phyloP scores from a whole-genome alignment of 2,113 vertebrate genomes.

The Sinocyclocheilus anshuiensis region DNA sequence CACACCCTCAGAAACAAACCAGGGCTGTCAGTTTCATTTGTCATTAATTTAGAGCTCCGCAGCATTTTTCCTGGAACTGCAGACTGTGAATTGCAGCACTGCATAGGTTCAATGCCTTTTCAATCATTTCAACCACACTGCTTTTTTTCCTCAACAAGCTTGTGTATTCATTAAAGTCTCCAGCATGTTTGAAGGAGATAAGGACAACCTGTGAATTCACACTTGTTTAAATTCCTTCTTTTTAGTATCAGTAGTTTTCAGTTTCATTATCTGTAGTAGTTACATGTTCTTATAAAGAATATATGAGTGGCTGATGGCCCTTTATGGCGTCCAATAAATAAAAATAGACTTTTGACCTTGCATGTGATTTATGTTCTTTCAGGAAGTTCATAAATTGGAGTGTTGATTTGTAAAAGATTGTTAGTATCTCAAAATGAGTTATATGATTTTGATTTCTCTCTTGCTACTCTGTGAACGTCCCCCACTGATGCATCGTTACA shows the following conservation, averaged over 20 bases:
- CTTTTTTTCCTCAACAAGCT: neutral
- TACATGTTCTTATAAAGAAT: no score
- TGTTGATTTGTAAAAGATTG: neutral
- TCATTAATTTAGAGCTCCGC: neutral
- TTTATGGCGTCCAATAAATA: neutral
- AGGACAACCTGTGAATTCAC: neutral
- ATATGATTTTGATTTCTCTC: neutral
- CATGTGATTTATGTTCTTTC: neutral
- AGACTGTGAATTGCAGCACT: neutral
- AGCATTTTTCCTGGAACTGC: neutral
- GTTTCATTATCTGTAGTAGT: neutral
- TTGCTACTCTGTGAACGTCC: no score
- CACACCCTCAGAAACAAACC: neutral
- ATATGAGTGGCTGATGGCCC: neutral
- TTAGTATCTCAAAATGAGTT: neutral
- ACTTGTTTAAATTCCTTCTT: no score
- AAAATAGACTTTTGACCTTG: neutral
- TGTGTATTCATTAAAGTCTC: neutral
- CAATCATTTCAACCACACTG: neutral
- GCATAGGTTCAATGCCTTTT: neutral
- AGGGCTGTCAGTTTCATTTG: neutral
- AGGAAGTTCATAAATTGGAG: neutral
- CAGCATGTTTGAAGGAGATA: neutral
- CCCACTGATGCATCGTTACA: no score
- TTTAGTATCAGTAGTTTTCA: neutral